Base-by-base conservation (phyloP, 1,140 invertebrate genomes). In the Camponotus vicinus region DNA sequence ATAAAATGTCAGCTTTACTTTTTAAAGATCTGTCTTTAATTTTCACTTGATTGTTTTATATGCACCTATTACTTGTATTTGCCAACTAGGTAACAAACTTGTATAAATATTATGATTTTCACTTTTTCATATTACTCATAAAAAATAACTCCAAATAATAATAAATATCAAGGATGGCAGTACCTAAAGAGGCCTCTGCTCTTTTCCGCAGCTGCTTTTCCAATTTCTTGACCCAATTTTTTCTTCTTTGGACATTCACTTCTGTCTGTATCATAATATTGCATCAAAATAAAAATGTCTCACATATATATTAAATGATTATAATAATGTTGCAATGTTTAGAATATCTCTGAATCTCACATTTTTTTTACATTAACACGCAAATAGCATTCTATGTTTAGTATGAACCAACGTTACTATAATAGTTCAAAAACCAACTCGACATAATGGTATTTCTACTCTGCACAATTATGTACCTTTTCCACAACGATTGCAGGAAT, bases 191-290 rank as follows among this genome's bases (percentile, higher is more conserved):
- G 96, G 18, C 99, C 99, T 91, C 99, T 97, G 90, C 98, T 99
- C 95, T 99, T 99, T 93, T 99, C 99, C 7, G 99, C 99, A 32
- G 98, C 98, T 63, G 97, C 98, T 96, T 99, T 99, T 2, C 99
- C 99, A 91, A 99, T 99, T 96, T 99, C 99, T 87, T 98, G 98
- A 0, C 99, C 99, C 78, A 99, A 96, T 95, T 99, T 98, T 94
- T 99, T 98, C 93, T 98, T 98, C 93, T 97, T 96, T 37, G 96
- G 95, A 90, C 96, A 96, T 92, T 96, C 96, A 90, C 96, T 96
- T 91, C 96, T 96, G 86, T 96, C 96, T 96, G 91, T 64, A 90
- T 66, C 34, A 80, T 52, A 85, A 86, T 77, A 70, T 78, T 0
- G n/a, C 67, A 27, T 27, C 27, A 34, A 37, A 32, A 73, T 15